Evolutionary conservation across 2,888 invertebrate genomes (phyloP), one percentile per base, ranked within the genome.

Genomic region (Taenaris catops): DNA sequence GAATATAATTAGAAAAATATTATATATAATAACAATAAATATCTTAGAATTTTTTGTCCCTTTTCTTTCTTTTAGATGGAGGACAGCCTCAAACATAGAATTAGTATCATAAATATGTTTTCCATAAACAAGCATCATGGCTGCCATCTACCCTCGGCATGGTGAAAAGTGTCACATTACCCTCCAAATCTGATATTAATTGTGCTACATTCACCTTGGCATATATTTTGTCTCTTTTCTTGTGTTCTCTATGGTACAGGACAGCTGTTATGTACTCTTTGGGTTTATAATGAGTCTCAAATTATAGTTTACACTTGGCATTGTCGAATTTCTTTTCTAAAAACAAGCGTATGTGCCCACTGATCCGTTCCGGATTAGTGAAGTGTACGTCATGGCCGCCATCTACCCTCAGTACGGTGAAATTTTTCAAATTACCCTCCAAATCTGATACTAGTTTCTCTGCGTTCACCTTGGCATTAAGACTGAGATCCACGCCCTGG

Each of bases 381-480:
- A 88, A 84, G 56, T 92, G 92, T 0, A 91, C 87, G 49, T 92
- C 91, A 44, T 92, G 92, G 19, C 76, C 71, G 0, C 91, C 92
- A 0, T 78, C 63, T 0, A 91, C 84, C 1, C 34, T 40, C 0
- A 63, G 25, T 1, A 64, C 16, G 1, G 40, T 41, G 6, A 52
- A 42, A 23, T 41, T 36, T 2, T 33, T 8, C 4, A 32, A 7
- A 5, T 35, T 51, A 1, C 9, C 39, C 11, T 47, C 34, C 20
- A 75, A 23, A 7, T 41, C 34, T 0, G 41, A 16, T 1, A 76
- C 26, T 1, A 79, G 42, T 3, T 52, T 34, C 0, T 49, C 26
- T 0, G 54, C 55, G 0, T 41, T 49, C 0, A 39, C 25, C 8
- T 45, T 58, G 0, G 59, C 56, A 6, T 53, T 34, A 0, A 6